These are phyloP conservation scores for Premnoplex brunnescens DNA, from an alignment of 2,797 vertebrate species.

Conservation along the genomic window DNA sequence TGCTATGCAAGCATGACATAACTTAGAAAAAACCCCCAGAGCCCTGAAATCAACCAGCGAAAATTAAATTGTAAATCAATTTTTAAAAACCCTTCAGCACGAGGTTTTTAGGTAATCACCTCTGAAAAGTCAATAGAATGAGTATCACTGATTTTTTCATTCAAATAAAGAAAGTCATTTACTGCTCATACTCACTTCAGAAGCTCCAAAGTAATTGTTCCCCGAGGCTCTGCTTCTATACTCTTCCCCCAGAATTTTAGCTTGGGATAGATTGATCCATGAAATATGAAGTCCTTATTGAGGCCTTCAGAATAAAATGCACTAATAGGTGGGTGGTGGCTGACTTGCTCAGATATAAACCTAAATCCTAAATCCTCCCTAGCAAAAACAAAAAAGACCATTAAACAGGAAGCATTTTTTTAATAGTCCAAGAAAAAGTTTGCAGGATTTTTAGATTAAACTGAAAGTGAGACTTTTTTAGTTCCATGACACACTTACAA, in stretches of 20 bases:
- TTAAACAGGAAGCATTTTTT: not conserved
- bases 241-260: slow-evolving; percentile 99
- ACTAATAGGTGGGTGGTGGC: slow-evolving; percentile 95
- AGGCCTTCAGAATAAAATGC: slow-evolving; percentile 95
- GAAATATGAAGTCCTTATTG: slow-evolving; percentile 89
- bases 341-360: slow-evolving; percentile 94
- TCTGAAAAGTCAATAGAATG: not conserved
- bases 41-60: not conserved
- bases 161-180: not conserved
- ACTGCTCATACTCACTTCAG: slow-evolving; percentile 82
- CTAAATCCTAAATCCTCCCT: slow-evolving; percentile 94
- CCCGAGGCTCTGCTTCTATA: slow-evolving; percentile 94
- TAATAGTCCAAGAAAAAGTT: not conserved
- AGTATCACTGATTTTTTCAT: not conserved
- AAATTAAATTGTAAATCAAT: not conserved
- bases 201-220: slow-evolving; percentile 94
- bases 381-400: not conserved
- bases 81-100: not conserved
- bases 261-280: slow-evolving; percentile 98
- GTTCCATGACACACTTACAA: not conserved
- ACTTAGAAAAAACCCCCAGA: not conserved
- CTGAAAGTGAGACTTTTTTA: not conserved
- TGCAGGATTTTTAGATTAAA: not conserved
- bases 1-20: not conserved
- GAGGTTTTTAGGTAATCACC: not conserved